Conservation (phyloP, 2,888 invertebrate species). For the Sminthurides aquaticus region DNA sequence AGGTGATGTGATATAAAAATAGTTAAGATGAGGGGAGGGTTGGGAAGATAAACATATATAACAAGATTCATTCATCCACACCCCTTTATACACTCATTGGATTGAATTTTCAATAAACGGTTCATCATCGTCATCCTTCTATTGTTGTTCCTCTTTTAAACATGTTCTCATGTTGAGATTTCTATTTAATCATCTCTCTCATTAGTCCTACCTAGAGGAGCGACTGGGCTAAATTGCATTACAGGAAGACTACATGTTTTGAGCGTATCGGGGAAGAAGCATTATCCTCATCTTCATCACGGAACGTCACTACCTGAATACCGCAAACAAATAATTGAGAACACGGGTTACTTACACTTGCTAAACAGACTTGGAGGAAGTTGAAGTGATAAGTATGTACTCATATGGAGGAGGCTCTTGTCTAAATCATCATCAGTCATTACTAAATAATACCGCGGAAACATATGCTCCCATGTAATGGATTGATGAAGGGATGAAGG, state of each 20-base stretch:
- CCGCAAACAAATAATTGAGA: background rate
- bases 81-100: background rate
- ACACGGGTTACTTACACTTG: background rate
- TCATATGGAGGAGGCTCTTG: too few relatives aligned
- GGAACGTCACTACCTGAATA: background rate
- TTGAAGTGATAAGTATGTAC: too few relatives aligned
- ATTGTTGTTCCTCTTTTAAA: background rate
- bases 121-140: background rate
- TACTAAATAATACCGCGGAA: background rate
- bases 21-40: too few relatives aligned
- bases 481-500: background rate
- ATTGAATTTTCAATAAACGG: background rate
- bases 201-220: background rate
- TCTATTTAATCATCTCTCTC: background rate
- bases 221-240: background rate
- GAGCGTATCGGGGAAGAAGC: background rate
- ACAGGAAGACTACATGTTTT: background rate
- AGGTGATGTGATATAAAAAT: too few relatives aligned
- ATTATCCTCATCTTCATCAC: background rate
- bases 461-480: background rate
- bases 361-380: background rate
- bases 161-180: background rate
- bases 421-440: background rate
- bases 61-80: background rate
- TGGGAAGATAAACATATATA: background rate